Evolutionary conservation across 2,888 invertebrate genomes (phyloP).

Genomic region (Tachystola acroxantha): DNA sequence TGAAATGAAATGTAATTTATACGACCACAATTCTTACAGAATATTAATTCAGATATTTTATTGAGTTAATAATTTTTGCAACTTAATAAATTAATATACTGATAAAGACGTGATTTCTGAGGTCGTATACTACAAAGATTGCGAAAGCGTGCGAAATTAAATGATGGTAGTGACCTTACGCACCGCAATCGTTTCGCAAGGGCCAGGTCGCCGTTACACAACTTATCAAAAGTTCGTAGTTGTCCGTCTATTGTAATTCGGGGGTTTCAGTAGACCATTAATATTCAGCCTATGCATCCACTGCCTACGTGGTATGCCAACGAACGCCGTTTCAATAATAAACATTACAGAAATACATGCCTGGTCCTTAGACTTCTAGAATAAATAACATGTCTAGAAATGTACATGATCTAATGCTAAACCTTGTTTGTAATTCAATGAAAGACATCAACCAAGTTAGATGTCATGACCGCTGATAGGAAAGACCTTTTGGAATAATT

Average conservation of each 20-base stretch:
- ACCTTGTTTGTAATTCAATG: too few species aligned
- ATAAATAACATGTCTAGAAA: too few species aligned
- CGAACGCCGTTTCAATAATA: too few species aligned
- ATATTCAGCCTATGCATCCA: constrained; percentile 24
- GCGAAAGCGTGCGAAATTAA: constrained; percentile 68
- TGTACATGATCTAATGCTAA: too few species aligned
- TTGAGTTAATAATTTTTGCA: not conserved
- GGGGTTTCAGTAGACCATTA: constrained; percentile 25
- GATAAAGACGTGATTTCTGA: not conserved
- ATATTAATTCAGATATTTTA: not conserved
- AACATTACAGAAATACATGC: too few species aligned
- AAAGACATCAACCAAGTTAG: too few species aligned
- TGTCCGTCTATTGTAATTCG: constrained; percentile 34
- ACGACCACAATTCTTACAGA: not conserved
- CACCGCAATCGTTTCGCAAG: constrained; percentile 53
- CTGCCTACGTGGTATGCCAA: constrained; percentile 1
- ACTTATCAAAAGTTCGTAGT: constrained; percentile 32
- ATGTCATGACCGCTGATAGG: too few species aligned
- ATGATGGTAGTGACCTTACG: constrained; percentile 69
- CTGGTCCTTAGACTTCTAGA: too few species aligned
- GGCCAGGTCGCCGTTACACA: constrained; percentile 36
- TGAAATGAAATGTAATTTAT: not conserved
- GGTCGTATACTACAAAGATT: constrained; percentile 22
- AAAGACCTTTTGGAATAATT: too few species aligned
- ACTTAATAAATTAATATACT: not conserved